Evolutionary conservation across 2,888 invertebrate species (phyloP).

Genomic region (Mimas tiliae): DNA sequence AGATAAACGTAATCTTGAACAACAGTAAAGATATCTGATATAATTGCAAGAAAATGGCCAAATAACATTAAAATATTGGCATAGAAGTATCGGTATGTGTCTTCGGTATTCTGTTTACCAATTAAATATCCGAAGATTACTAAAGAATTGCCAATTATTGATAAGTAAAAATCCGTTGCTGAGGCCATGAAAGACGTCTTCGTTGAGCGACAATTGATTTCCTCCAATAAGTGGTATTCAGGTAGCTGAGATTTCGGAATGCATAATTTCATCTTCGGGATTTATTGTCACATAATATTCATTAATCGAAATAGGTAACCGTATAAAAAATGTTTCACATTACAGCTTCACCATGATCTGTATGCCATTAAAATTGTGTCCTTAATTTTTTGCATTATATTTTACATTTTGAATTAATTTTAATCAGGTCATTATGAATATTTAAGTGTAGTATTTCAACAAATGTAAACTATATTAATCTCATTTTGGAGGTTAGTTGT

Average conservation of each 20-base stretch:
- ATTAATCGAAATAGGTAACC: too few relatives aligned
- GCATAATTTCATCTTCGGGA: constrained; percentile 42
- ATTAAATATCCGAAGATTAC: constrained; percentile 49
- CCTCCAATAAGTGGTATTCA: constrained; percentile 34
- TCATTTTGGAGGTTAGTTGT: not conserved
- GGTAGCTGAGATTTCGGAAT: constrained; percentile 34
- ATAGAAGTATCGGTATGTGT: constrained; percentile 34
- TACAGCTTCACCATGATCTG: not conserved
- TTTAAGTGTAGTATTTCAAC: not conserved
- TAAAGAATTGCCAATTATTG: constrained; percentile 47
- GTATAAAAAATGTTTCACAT: not conserved
- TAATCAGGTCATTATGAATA: constrained; percentile 2
- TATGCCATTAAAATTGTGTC: not conserved
- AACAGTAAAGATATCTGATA: constrained; percentile 43
- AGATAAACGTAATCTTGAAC: constrained; percentile 42
- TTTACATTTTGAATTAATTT: not conserved
- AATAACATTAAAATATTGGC: constrained; percentile 47
- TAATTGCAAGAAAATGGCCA: constrained; percentile 46
- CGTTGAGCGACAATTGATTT: constrained; percentile 34
- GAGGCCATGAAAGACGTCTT: constrained; percentile 40
- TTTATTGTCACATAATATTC: constrained; percentile 29
- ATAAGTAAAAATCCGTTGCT: constrained; percentile 45
- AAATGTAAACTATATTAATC: not conserved
- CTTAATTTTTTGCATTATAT: not conserved
- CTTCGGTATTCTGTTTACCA: constrained; percentile 41